Conservation (phyloP, 2,888 invertebrate species). For the Eupithecia insigniata region DNA sequence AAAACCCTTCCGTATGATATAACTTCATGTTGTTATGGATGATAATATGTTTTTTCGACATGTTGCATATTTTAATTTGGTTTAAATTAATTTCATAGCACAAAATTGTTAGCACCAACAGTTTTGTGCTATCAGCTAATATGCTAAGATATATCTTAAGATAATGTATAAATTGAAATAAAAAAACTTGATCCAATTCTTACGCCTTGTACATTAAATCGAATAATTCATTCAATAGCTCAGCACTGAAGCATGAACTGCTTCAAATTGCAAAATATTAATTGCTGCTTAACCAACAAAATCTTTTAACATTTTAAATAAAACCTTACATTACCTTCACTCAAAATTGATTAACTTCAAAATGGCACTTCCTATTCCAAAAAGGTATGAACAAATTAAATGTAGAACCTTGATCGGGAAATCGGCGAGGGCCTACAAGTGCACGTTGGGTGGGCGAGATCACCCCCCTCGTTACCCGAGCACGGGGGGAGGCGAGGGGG, state of each 20-base stretch:
- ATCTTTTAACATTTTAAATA: neutral
- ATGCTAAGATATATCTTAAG: too few species aligned
- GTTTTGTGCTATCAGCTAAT: too few species aligned
- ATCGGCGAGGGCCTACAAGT: conserved; percentile 53
- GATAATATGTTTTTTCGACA: too few species aligned
- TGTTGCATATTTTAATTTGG: too few species aligned
- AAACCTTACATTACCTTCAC: neutral
- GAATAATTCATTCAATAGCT: neutral
- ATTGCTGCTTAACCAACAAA: neutral
- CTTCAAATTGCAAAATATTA: neutral
- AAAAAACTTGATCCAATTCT: neutral
- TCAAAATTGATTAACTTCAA: neutral
- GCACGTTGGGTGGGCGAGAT: conserved; percentile 61
- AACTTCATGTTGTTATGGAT: too few species aligned
- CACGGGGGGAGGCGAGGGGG: conserved; percentile 1
- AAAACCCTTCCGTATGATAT: too few species aligned
- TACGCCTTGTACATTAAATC: neutral
- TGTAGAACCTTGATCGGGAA: conserved; percentile 25
- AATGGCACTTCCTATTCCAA: neutral
- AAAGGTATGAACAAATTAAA: conserved; percentile 6
- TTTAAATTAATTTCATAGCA: too few species aligned
- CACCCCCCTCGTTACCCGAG: conserved; percentile 51
- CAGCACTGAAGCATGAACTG: neutral
- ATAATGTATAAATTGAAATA: neutral
- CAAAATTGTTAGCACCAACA: too few species aligned